phyloP scores from a whole-genome alignment of 2,888 invertebrate genomes.

The Ormyrus thymus region DNA sequence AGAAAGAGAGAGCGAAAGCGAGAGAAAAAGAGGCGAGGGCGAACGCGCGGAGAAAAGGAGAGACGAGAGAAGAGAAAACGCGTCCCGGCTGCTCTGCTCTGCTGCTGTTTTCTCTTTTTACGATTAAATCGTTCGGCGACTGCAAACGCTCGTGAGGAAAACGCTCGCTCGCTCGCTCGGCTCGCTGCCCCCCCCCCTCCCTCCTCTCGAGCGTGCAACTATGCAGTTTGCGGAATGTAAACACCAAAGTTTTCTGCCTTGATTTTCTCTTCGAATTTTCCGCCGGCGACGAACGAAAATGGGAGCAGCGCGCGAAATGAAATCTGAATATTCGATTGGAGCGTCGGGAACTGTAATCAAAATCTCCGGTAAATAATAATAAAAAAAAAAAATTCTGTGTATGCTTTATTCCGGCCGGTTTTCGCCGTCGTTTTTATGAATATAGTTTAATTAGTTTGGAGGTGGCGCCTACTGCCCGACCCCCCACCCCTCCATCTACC shows the following conservation, averaged over 20 bases:
- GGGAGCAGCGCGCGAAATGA: slow-evolving; percentile 44
- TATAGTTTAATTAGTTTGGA: slow-evolving; percentile 46
- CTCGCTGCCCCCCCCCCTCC: too few species aligned
- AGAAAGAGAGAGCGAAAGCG: slow-evolving; percentile 3
- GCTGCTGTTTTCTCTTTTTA: slow-evolving; percentile 50
- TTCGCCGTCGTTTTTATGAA: slow-evolving; percentile 40
- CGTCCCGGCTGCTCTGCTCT: slow-evolving; percentile 21
- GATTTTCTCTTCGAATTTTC: slow-evolving; percentile 52
- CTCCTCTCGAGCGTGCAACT: slow-evolving; percentile 25
- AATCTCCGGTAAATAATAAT: slow-evolving; percentile 48
- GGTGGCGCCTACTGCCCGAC: not conserved
- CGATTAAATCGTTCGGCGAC: slow-evolving; percentile 54
- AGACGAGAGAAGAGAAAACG: slow-evolving; percentile 43
- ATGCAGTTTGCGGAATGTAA: slow-evolving; percentile 52
- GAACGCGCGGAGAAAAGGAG: slow-evolving; percentile 33
- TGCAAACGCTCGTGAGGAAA: slow-evolving; percentile 27
- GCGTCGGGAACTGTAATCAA: slow-evolving; percentile 46
- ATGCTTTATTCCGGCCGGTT: slow-evolving; percentile 23
- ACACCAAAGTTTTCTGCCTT: slow-evolving; percentile 53
- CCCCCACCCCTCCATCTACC: too few species aligned
- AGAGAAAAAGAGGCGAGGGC: slow-evolving; percentile 58
- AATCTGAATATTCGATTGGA: slow-evolving; percentile 56
- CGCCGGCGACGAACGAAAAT: slow-evolving; percentile 40
- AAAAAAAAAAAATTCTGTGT: slow-evolving; percentile 20
- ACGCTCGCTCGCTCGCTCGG: slow-evolving; percentile 4